Base-by-base conservation (phyloP, 2,113 vertebrate species). In the Leptobrachium leishanense region DNA sequence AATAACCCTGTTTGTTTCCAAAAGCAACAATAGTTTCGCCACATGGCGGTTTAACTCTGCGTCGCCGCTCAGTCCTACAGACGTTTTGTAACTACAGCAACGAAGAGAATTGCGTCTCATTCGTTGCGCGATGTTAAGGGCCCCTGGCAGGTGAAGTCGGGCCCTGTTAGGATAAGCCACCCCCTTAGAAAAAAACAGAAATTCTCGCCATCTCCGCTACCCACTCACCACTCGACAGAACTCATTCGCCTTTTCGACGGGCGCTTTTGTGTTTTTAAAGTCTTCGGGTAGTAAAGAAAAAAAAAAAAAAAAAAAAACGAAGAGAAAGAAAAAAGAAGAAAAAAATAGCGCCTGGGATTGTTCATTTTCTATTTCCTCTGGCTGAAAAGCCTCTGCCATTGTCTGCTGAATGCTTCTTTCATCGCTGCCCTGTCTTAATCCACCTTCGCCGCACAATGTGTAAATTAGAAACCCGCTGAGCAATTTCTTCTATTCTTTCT, bases 401-500 rank as follows among this genome's bases (percentile, higher is more conserved):
- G 78, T 81, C 78, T 68, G 53, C 42, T 68, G 78, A 81, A 81
- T 74, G 78, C 72, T 81, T 81, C 78, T 68, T 81, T 81, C 63
- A 81, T 41, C 42, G 64, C 71, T 68, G 78, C 78, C 78, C 78
- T 62, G 72, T 81, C 78, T 81, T 81, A 81, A 81, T 81, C 78
- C 78, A 59, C 72, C 72, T 81, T 62, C 43, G 43, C 42, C 6
- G 41, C 78, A 81, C 78, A 81, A 81, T 81, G 78, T 74, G 43
- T 68, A 81, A 81, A 81, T 81, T 81, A 74, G 71, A 46, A 68
- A n/a, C 78, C 78, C 4, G 78, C 78, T 68, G 78, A 74, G 78
- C 78, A 74, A 81, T 81, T 81, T 81, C 71, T 74, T 31, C 78
- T 81, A 81, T 81, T 81, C 78, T 81, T 81, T 59, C 71, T 68